phyloP scores from a whole-genome alignment of 2,113 vertebrate genomes.

The Barnardius zonarius region DNA sequence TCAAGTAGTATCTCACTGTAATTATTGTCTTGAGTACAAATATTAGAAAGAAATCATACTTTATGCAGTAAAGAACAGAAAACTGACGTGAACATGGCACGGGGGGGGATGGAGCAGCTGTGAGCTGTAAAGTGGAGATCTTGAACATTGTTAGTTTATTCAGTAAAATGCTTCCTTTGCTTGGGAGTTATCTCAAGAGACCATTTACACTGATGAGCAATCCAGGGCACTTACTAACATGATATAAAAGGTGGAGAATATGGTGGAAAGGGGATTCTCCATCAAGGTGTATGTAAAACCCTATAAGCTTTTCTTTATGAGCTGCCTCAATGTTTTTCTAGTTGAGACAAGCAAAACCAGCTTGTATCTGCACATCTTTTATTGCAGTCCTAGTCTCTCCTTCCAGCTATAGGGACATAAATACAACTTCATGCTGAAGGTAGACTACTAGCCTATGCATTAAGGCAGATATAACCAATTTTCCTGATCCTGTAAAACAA shows the following conservation, averaged over 20 bases:
- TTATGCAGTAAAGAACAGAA: neutral
- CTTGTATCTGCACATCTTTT: neutral
- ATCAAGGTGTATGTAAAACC: neutral
- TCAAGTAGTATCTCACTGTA: neutral
- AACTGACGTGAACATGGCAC: neutral
- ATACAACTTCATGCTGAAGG: neutral
- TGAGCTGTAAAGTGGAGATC: neutral
- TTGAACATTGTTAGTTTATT: neutral
- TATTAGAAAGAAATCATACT: neutral
- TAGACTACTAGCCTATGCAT: neutral
- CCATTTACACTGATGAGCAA: neutral
- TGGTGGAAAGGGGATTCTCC: neutral
- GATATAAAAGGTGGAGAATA: neutral
- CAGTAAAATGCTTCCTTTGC: neutral
- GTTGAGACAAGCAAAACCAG: neutral
- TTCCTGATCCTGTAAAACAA: neutral
- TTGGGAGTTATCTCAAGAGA: neutral
- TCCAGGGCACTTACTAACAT: neutral
- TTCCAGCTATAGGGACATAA: neutral
- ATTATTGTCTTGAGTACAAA: neutral
- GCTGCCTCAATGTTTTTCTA: neutral
- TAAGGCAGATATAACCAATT: neutral
- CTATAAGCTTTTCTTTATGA: neutral
- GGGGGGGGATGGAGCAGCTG: neutral
- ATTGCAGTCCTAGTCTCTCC: neutral